Evolutionary conservation across 2,888 invertebrate genomes (phyloP).

Genomic region (Clivina fossor): DNA sequence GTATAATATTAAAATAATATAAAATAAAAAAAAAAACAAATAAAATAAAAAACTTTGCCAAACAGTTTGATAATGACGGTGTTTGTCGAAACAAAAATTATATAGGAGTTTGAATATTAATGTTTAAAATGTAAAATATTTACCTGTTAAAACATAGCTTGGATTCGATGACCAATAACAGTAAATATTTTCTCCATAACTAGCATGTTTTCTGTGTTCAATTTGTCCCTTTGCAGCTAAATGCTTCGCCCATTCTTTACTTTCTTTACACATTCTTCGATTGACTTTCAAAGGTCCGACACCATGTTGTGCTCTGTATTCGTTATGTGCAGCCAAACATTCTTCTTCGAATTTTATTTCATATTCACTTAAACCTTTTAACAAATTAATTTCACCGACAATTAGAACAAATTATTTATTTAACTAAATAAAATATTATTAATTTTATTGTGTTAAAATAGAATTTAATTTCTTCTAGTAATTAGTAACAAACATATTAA

Average conservation of each 20-base stretch:
- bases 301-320: conserved; percentile 69
- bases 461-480: too few relatives aligned
- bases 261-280: conserved; percentile 65
- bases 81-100: conserved; percentile 48
- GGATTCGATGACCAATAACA: conserved; percentile 74
- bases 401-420: neutral
- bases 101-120: conserved; percentile 52
- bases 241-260: conserved; percentile 72
- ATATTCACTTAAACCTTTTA: conserved; percentile 15
- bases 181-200: conserved; percentile 84
- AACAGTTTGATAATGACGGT: too few relatives aligned
- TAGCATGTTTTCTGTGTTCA: conserved; percentile 74
- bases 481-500: too few relatives aligned
- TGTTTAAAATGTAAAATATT: too few relatives aligned
- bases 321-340: conserved; percentile 75
- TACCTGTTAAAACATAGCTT: conserved; percentile 65
- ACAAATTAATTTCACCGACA: neutral
- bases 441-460: too few relatives aligned
- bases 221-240: conserved; percentile 66
- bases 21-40: too few relatives aligned
- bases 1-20: too few relatives aligned
- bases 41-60: too few relatives aligned
- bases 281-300: conserved; percentile 67
- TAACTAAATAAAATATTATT: neutral
- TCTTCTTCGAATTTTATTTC: conserved; percentile 62